These are phyloP conservation scores for Streptopelia turtur DNA, from an alignment of 2,797 vertebrate genomes.

Conservation along the genomic window DNA sequence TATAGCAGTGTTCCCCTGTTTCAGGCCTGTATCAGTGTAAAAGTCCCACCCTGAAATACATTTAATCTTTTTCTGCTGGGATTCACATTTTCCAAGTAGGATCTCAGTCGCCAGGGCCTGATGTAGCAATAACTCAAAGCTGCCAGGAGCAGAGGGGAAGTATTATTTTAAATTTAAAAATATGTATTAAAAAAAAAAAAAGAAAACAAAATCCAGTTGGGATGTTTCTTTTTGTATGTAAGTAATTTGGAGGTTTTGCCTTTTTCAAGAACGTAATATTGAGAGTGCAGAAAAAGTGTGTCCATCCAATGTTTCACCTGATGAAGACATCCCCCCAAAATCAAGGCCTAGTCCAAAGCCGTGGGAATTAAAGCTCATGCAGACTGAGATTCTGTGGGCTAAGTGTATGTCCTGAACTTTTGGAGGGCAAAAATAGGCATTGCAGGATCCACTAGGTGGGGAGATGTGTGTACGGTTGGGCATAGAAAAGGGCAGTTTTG, in stretches of 20 bases:
- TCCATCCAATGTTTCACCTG: neutral
- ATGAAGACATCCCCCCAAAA: neutral
- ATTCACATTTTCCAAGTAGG: neutral
- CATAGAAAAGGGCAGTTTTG: neutral
- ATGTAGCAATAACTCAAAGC: neutral
- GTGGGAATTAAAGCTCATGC: neutral
- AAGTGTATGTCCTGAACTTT: neutral
- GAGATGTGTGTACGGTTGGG: rapidly evolving
- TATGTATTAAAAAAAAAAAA: neutral
- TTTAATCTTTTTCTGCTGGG: neutral
- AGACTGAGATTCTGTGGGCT: neutral
- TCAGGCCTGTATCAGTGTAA: neutral
- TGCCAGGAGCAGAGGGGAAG: neutral
- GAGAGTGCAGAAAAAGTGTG: neutral
- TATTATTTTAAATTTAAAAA: neutral
- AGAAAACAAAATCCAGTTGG: neutral
- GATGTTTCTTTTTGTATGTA: neutral
- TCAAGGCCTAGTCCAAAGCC: neutral
- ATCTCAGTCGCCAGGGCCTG: neutral
- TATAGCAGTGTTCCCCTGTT: neutral
- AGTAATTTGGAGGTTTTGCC: neutral
- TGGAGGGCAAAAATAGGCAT: neutral
- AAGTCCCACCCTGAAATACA: neutral
- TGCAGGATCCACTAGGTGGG: neutral
- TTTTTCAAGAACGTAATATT: neutral